phyloP scores from a whole-genome alignment of 2,888 invertebrate genomes.

The Euproctis similis region DNA sequence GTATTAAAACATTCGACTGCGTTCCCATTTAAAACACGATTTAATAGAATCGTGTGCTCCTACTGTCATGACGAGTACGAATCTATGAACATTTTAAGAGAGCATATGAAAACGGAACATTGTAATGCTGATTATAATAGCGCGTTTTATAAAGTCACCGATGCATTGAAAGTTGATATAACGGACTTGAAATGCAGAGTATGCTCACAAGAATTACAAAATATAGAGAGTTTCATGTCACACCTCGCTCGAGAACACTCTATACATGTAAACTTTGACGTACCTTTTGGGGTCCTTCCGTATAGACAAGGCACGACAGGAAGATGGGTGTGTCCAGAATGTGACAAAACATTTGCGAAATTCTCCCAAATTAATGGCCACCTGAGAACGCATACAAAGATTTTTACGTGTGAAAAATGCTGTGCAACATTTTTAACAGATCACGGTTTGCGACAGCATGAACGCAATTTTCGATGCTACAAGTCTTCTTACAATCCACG shows the following conservation, averaged over 20 bases:
- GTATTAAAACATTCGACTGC: slow-evolving; percentile 60
- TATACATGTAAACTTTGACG: slow-evolving; percentile 54
- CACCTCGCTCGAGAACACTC: slow-evolving; percentile 54
- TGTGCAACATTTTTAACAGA: slow-evolving; percentile 60
- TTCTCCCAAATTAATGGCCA: slow-evolving; percentile 65
- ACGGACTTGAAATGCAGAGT: slow-evolving; percentile 57
- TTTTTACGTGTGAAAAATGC: slow-evolving; percentile 63
- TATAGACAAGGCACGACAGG: slow-evolving; percentile 52
- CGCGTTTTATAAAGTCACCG: slow-evolving; percentile 64
- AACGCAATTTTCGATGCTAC: slow-evolving; percentile 60
- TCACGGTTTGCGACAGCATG: slow-evolving; percentile 58
- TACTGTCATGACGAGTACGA: slow-evolving; percentile 67
- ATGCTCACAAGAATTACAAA: slow-evolving; percentile 42
- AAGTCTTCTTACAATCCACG: slow-evolving; percentile 61
- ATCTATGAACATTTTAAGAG: slow-evolving; percentile 53
- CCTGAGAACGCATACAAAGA: slow-evolving; percentile 57
- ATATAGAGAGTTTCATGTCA: slow-evolving; percentile 53
- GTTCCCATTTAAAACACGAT: slow-evolving; percentile 64
- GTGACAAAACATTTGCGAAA: slow-evolving; percentile 56
- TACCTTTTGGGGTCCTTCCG: slow-evolving; percentile 61
- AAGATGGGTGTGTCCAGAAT: slow-evolving; percentile 60
- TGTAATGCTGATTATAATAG: slow-evolving; percentile 57
- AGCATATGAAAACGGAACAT: slow-evolving; percentile 53
- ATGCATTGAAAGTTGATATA: slow-evolving; percentile 61
- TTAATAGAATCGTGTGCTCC: slow-evolving; percentile 64